Base-by-base conservation (phyloP, 2,113 vertebrate genomes). In the Poecile atricapillus region DNA sequence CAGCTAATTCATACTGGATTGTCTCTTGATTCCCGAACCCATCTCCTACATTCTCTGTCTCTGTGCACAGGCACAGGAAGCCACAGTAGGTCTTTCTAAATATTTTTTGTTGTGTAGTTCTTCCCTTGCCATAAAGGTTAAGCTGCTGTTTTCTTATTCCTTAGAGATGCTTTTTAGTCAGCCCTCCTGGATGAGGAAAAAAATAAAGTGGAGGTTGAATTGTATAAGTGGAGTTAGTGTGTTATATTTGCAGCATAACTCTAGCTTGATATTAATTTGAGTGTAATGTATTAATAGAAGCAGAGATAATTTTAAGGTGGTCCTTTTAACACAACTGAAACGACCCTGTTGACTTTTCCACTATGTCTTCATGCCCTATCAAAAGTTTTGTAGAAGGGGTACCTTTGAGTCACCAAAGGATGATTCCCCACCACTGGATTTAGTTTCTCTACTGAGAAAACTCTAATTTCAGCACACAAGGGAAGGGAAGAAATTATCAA, bases 81-180 rank as follows among this genome's bases (percentile, higher is more conserved):
- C 63, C 28, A 49, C 31, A 46, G 25, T 65, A 28, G 15, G 53
- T 79, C 70, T 74, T 69, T n/a, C 50, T 75, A 39, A 67, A 58
- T 89, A 30, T 83, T 64, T 91, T 50, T 50, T 68, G 23, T 14
- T 3, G 0, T 75, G 18, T 44, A 93, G 13, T 65, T 76, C 41
- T 92, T 87, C 46, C 15, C 22, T 10, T 52, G 31, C 24, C 46
- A 13, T 56, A 46, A 82, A 85, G 68, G 37, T 87, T 28, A 92
- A 80, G 49, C 24, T 21, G 39, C 85, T 60, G 95, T 47, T 96
- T 94, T 81, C 47, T 95, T 41, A 89, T 89, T 80, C 85, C 67
- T 92, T 58, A 37, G 63, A 89, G 55, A 35, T 89, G 28, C n/a
- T 64, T 90, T 79, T 75, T 58, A 46, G 46, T 73, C 65, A 73